A percentile compares a stretch with the other conserved stretches of the same genome.
These are phyloP conservation scores for Tachypleus tridentatus DNA, from an alignment of 1,140 invertebrate species.

Conservation along the genomic window DNA sequence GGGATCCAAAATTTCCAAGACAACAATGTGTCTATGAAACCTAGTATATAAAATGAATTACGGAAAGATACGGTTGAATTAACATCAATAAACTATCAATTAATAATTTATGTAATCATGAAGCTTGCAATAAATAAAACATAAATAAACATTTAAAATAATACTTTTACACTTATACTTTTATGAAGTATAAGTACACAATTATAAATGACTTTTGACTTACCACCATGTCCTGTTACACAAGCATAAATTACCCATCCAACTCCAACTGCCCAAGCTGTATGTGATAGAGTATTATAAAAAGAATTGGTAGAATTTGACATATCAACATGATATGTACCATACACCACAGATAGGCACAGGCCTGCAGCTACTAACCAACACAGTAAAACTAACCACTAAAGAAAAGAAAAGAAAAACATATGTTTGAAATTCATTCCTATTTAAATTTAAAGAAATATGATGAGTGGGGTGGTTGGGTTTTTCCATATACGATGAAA, in stretches of 20 bases:
- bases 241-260: conserved; percentile 80
- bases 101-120: too few species aligned
- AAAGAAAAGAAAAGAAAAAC: background rate
- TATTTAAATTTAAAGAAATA: background rate
- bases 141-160: too few species aligned
- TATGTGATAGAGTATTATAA: conserved; percentile 70
- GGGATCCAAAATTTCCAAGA: conserved; percentile 32
- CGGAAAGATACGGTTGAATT: background rate
- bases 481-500: too few species aligned
- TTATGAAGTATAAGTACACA: background rate
- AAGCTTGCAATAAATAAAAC: too few species aligned
- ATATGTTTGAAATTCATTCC: background rate
- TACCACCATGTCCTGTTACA: conserved; percentile 49
- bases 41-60: conserved; percentile 24
- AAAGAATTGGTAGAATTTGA: conserved; percentile 41
- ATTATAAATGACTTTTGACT: background rate
- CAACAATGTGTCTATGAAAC: conserved; percentile 31
- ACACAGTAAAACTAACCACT: conserved; percentile 9
- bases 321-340: conserved; percentile 11
- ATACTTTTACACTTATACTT: background rate
- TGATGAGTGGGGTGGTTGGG: too few species aligned
- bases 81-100: background rate
- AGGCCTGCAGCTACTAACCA: conserved; percentile 11
- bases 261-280: conserved; percentile 66
- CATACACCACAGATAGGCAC: conserved; percentile 13